Percentiles rank a stretch among this genome's conserved stretches.
Conservation (phyloP, 2,797 vertebrate genomes). For the Ataeniobius toweri region DNA sequence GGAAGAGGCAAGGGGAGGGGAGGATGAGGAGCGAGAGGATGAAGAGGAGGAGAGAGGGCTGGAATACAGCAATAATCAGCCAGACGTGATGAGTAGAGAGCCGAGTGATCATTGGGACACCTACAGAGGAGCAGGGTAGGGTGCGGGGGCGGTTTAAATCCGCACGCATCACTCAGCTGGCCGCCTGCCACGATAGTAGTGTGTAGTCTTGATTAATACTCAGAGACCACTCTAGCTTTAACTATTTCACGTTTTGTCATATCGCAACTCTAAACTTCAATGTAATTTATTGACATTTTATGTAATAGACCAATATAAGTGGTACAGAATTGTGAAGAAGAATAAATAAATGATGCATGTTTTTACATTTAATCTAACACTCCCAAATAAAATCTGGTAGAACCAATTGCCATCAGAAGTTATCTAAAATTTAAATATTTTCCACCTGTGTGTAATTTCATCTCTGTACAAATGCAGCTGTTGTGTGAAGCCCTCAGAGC, state of each 20-base stretch:
- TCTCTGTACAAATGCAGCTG: not conserved
- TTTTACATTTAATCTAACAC: not conserved
- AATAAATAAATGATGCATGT: not conserved
- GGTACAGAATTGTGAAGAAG: not conserved
- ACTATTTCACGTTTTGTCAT: not conserved
- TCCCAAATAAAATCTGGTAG: not conserved
- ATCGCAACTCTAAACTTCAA: not conserved
- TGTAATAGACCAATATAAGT: not conserved
- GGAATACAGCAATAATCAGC: constrained; percentile 34
- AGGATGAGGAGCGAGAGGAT: constrained; percentile 32
- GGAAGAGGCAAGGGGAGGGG: constrained; percentile 54
- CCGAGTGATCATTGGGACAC: constrained; percentile 66
- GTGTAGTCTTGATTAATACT: constrained; percentile 74
- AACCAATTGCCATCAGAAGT: not conserved
- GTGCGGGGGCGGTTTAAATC: constrained; percentile 70
- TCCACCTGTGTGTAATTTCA: not conserved
- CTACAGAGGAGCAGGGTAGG: constrained; percentile 58
- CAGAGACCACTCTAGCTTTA: constrained; percentile 43
- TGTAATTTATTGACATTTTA: not conserved
- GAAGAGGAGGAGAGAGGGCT: constrained; percentile 40
- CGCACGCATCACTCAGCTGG: constrained; percentile 71
- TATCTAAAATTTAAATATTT: not conserved
- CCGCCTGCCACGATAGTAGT: constrained; percentile 73
- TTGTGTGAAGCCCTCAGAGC: not conserved
- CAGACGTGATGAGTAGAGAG: constrained; percentile 76